Evolutionary conservation across 2,113 vertebrate genomes (phyloP), one percentile per base, ranked within the genome.

Genomic region (Notiomystis cincta): DNA sequence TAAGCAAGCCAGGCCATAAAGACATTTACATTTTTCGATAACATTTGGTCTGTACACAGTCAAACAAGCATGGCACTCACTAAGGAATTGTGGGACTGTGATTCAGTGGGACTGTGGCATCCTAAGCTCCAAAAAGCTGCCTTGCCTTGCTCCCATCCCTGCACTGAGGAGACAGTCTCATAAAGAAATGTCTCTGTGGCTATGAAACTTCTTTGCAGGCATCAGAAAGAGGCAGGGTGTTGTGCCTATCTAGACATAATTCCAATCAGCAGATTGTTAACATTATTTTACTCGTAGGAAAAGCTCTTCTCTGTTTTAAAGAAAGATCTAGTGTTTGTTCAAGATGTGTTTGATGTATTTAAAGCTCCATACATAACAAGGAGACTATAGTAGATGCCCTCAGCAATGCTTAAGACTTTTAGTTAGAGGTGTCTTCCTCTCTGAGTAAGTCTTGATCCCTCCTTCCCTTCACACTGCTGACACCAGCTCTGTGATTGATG

Each of bases 1-100:
- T 54, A 89, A 88, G 75, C 28, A 87, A 96, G 37, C 31, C 50
- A 85, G 77, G 58, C 81, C 81, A 53, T 79, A 77, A 84, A 93
- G 96, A 90, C 95, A 80, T 97, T 97, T 96, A 94, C 88, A 90
- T 97, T 96, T 96, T 96, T 93, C 83, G 90, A 11, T 79, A 92
- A 70, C 61, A 11, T 73, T 73, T 35, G 50, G 18, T 72, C 72
- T 62, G 77, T 79, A 51, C n/a, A 15, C 37, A 80, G 47, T 87
- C 31, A 87, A 84, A 85, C 37, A 75, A 71, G 28, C 50, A 33
- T 77, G 87, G 94, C 53, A 42, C 61, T 58, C 1, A 1, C 67
- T 72, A 15, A 89, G 76, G 78, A 62, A 28, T 31, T 22, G 17
- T 62, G 54, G 35, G 65, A 48, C 64, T 78, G 53, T 27, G 60